These are phyloP conservation scores for Paelopatides confundens DNA, from an alignment of 53 echinoderm and acorn worm species.

Conservation along the genomic window DNA sequence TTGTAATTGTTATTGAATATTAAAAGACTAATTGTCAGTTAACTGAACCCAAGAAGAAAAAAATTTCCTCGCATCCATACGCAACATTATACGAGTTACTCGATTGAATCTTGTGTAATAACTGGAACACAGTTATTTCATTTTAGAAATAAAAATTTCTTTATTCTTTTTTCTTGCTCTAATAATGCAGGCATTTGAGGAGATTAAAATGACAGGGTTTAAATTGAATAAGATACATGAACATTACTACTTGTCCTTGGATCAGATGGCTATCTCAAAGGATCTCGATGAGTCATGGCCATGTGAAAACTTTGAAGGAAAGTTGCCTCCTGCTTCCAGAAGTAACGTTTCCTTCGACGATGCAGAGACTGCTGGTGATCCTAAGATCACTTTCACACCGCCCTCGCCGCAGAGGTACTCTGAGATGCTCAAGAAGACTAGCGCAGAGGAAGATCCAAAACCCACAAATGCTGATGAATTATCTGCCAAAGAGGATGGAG, in stretches of 20 bases:
- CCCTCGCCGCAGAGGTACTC: conserved; percentile 80
- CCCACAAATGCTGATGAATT: not conserved
- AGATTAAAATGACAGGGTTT: conserved; percentile 67
- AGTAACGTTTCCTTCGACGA: not conserved
- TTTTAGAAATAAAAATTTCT: too few species aligned
- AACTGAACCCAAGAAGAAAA: too few species aligned
- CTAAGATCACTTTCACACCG: conserved; percentile 86
- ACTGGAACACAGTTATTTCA: too few species aligned
- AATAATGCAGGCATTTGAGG: conserved; percentile 78
- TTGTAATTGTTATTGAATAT: too few species aligned
- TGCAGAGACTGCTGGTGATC: not conserved
- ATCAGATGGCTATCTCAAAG: conserved; percentile 51
- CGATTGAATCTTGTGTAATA: too few species aligned
- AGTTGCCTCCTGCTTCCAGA: not conserved
- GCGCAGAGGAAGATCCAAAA: not conserved
- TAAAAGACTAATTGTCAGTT: too few species aligned
- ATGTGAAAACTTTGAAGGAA: not conserved
- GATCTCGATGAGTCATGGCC: conserved; percentile 37
- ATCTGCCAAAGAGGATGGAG: not conserved
- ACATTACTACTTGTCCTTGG: conserved; percentile 80
- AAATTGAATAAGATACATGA: conserved; percentile 82
- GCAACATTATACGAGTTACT: too few species aligned
- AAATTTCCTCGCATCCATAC: too few species aligned
- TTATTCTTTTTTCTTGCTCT: not conserved
- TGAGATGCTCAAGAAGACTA: not conserved